Conservation (phyloP, 2,888 invertebrate genomes). For the Ischnus inquisitorius region DNA sequence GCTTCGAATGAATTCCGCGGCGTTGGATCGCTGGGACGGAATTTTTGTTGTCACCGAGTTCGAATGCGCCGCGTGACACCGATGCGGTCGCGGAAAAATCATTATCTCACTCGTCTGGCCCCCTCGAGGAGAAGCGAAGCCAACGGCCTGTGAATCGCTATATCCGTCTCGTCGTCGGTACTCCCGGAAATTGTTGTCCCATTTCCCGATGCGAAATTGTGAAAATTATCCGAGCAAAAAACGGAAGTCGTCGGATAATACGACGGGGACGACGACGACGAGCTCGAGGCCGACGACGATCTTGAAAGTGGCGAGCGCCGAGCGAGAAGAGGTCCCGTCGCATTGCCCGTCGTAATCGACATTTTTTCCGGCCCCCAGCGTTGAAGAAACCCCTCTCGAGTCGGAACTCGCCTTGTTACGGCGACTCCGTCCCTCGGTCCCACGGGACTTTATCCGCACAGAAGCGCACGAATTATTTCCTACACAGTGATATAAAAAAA, state of each 20-base stretch:
- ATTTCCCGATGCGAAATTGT: conserved; percentile 43
- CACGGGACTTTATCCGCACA: conserved; percentile 47
- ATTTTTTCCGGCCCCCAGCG: neutral
- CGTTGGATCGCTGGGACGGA: no score
- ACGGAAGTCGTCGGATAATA: conserved; percentile 52
- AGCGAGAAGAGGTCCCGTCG: conserved; percentile 17
- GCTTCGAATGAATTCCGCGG: no score
- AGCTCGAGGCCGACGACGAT: conserved; percentile 7
- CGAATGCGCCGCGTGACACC: neutral
- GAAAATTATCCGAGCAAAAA: conserved; percentile 54
- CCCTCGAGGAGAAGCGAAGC: conserved; percentile 29
- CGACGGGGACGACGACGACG: conserved; percentile 32
- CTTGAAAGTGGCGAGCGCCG: conserved; percentile 30
- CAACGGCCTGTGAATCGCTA: conserved; percentile 50
- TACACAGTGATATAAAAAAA: neutral
- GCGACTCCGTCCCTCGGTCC: conserved; percentile 45
- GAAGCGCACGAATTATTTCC: conserved; percentile 52
- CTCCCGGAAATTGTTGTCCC: conserved; percentile 59
- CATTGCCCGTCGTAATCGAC: conserved; percentile 40
- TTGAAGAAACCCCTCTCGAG: neutral
- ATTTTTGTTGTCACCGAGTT: neutral
- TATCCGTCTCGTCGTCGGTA: conserved; percentile 11
- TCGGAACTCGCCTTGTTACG: conserved; percentile 28
- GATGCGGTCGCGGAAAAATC: conserved; percentile 42
- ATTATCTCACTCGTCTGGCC: conserved; percentile 45